Evolutionary conservation across 1,140 invertebrate species (phyloP), one percentile per base, ranked within the genome.

Genomic region (Zaprionus ornatus): DNA sequence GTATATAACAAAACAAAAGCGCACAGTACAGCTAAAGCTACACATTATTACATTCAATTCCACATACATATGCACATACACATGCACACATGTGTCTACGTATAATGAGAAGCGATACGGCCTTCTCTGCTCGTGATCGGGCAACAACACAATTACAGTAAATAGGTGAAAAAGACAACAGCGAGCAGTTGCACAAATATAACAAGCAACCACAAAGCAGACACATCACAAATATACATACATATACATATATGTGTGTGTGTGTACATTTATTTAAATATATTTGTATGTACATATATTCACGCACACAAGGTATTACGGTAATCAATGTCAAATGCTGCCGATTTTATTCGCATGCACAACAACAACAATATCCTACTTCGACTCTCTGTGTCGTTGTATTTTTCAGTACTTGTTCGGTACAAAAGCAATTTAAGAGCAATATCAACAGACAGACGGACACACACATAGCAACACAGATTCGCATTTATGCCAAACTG

Each of bases 301-400:
- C 56, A 73, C 45, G 21, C 32, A 61, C 13, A 76, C 80, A 85
- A 80, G 79, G 85, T 90, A 90, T 90, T 90, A 90, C 85, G 76
- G 85, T 90, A 90, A 90, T 90, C 85, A 90, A 90, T 90, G 85
- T 90, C 85, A 90, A 86, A 86, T 71, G 83, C 81, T 85, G 77
- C 80, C 80, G 84, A 83, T 85, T 85, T 85, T 74, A 74, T 81
- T 84, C 80, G 70, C 80, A 69, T 81, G 77, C 74, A 68, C 64
- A 72, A 67, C 69, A 73, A 71, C 74, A 76, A 72, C 62, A 75
- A 71, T 76, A 66, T 76, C 68, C 66, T 62, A 64, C 74, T 54
- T 55, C 66, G 69, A 48, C 74, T 45, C 61, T 72, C 73, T 75
- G 68, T 71, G 62, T 65, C 69, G 55, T 65, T 75, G 65, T 70